These are phyloP conservation scores for Zaprionus davidi DNA, from an alignment of 1,140 invertebrate species.

Conservation along the genomic window DNA sequence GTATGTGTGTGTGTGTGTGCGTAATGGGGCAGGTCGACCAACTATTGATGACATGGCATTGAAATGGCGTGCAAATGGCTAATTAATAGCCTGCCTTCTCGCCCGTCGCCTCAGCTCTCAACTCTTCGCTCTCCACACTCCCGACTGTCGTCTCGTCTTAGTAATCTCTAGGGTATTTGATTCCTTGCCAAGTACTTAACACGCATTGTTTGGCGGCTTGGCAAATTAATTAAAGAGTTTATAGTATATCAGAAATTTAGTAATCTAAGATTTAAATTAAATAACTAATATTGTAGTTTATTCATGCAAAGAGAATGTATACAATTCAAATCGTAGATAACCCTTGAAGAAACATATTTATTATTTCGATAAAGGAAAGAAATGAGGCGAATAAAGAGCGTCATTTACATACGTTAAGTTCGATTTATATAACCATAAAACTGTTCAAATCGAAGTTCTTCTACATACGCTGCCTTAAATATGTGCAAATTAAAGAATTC, in stretches of 20 bases:
- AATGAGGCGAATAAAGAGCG: too few relatives aligned
- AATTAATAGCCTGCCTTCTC: slow-evolving; percentile 52
- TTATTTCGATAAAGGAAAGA: too few relatives aligned
- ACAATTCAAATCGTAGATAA: too few relatives aligned
- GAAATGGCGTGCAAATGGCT: slow-evolving; percentile 63
- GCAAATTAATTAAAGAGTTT: slow-evolving; percentile 7
- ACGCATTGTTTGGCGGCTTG: not conserved
- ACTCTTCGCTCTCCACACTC: not conserved
- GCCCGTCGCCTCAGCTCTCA: slow-evolving; percentile 1
- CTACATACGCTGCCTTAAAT: too few relatives aligned
- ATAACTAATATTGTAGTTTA: too few relatives aligned
- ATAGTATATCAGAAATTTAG: not conserved
- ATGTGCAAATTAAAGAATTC: too few relatives aligned
- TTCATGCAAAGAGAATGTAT: too few relatives aligned
- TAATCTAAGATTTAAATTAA: too few relatives aligned
- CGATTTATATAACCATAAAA: too few relatives aligned
- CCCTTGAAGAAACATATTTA: too few relatives aligned
- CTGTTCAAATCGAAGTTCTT: too few relatives aligned
- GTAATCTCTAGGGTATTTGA: slow-evolving; percentile 4
- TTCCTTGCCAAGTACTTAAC: slow-evolving; percentile 9
- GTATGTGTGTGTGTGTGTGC: not conserved
- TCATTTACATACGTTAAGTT: too few relatives aligned
- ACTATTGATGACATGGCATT: slow-evolving; percentile 53
- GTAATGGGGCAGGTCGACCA: slow-evolving; percentile 2
- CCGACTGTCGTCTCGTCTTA: not conserved